A percentile compares a stretch with the other conserved stretches of the same genome.
Conservation (phyloP, 2,113 vertebrate genomes). For the Mobula hypostoma region DNA sequence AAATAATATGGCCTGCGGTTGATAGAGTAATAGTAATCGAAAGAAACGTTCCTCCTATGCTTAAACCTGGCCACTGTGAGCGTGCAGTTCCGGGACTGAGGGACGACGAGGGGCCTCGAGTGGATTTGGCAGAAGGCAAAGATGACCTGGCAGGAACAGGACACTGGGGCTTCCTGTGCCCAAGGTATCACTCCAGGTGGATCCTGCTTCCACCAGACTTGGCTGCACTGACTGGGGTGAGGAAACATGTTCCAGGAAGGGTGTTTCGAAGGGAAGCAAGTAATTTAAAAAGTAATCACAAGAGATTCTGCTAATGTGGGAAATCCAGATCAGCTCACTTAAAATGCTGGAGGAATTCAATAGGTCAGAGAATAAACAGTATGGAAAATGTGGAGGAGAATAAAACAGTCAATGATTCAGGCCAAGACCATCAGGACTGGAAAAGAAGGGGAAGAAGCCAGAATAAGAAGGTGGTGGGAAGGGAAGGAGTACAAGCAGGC, state of each 20-base stretch:
- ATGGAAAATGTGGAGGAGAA: no score
- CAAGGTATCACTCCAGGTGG: not conserved
- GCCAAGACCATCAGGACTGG: no score
- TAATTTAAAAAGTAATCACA: no score
- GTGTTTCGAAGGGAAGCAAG: not conserved
- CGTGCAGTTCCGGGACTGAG: not conserved
- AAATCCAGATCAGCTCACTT: no score
- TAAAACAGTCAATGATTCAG: no score
- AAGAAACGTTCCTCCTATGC: not conserved
- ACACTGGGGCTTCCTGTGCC: not conserved
- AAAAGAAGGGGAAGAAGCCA: no score
- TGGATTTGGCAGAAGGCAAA: not conserved
- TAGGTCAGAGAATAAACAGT: no score
- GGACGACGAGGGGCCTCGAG: not conserved
- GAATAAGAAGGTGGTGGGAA: no score
- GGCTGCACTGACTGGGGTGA: not conserved
- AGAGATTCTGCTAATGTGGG: no score
- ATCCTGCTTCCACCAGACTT: not conserved
- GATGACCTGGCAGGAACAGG: not conserved
- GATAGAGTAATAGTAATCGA: not conserved
- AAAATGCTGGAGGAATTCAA: no score
- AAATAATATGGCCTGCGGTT: not conserved
- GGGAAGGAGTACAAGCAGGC: no score
- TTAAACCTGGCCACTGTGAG: not conserved
- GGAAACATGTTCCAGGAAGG: not conserved